These are phyloP conservation scores for Amazona guildingii DNA, from an alignment of 2,113 vertebrate genomes.

Conservation along the genomic window DNA sequence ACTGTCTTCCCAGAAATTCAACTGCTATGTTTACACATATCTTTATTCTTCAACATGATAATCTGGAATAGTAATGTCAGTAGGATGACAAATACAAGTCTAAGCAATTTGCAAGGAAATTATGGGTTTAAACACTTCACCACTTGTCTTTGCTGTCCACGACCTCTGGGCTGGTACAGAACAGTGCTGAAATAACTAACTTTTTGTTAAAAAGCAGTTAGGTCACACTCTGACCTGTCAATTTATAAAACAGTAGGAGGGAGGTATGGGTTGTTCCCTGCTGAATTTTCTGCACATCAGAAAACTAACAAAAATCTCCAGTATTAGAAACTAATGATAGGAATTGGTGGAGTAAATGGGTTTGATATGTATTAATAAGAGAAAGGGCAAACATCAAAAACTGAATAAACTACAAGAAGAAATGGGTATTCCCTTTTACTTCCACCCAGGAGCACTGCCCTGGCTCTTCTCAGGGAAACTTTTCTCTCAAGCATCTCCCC, in stretches of 20 bases:
- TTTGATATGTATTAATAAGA: neutral
- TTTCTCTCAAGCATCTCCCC: neutral
- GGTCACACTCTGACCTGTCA: neutral
- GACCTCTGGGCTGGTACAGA: neutral
- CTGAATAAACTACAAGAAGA: neutral
- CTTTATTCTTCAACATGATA: neutral
- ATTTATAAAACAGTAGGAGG: neutral
- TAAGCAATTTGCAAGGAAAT: neutral
- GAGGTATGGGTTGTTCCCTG: neutral
- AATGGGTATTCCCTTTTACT: neutral
- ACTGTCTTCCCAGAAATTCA: neutral
- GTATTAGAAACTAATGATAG: neutral
- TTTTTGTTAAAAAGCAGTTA: neutral
- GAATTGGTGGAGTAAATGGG: neutral
- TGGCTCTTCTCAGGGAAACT: fast-evolving
- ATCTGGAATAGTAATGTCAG: neutral
- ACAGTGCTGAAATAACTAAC: neutral
- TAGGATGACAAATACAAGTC: neutral
- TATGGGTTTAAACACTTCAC: neutral
- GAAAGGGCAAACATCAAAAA: neutral
- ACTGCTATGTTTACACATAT: neutral
- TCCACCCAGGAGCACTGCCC: neutral
- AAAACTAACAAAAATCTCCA: neutral
- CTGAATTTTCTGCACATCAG: neutral
- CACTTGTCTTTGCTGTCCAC: neutral